A percentile compares a stretch with the other conserved stretches of the same genome.
Conservation (phyloP, 2,113 vertebrate genomes). For the Lophius piscatorius region DNA sequence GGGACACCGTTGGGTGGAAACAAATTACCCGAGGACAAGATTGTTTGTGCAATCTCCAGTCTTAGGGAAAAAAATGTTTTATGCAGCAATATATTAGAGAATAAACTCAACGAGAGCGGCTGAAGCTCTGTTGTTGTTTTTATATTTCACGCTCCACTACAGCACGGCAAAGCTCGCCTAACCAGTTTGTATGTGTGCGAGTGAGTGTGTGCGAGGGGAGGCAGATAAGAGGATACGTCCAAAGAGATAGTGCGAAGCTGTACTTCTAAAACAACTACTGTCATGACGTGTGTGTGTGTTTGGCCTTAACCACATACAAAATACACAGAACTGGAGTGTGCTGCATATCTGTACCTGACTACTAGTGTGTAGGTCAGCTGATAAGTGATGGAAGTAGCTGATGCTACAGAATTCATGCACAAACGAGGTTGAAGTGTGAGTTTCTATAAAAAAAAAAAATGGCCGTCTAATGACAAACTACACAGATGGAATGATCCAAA, state of each 20-base stretch:
- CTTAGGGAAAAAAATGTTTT: constrained; percentile 28
- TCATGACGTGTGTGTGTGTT: constrained; percentile 8
- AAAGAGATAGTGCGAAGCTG: constrained; percentile 34
- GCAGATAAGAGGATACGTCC: constrained; percentile 32
- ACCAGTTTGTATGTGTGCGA: constrained; percentile 45
- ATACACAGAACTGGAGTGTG: constrained; percentile 8
- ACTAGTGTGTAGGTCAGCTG: no score
- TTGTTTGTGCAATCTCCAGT: neutral
- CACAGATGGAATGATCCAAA: constrained; percentile 11
- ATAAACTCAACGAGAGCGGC: constrained; percentile 27
- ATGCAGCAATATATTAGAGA: constrained; percentile 26
- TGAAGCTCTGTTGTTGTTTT: constrained; percentile 60
- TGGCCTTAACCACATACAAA: constrained; percentile 2
- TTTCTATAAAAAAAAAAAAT: constrained; percentile 18
- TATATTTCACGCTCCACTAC: constrained; percentile 72
- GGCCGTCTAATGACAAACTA: constrained; percentile 15
- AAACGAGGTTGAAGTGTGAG: constrained; percentile 21
- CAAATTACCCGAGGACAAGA: constrained; percentile 29
- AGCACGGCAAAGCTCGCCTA: constrained; percentile 68
- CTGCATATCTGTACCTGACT: no score
- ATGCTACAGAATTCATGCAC: constrained; percentile 66
- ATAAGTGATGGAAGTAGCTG: no score
- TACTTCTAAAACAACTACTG: constrained; percentile 46
- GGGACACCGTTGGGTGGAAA: constrained; percentile 18
- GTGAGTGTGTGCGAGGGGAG: constrained; percentile 16